Evolutionary conservation across 2,113 vertebrate species (phyloP), one percentile per base, ranked within the genome.

Genomic region (Machaerirhynchus nigripectus): DNA sequence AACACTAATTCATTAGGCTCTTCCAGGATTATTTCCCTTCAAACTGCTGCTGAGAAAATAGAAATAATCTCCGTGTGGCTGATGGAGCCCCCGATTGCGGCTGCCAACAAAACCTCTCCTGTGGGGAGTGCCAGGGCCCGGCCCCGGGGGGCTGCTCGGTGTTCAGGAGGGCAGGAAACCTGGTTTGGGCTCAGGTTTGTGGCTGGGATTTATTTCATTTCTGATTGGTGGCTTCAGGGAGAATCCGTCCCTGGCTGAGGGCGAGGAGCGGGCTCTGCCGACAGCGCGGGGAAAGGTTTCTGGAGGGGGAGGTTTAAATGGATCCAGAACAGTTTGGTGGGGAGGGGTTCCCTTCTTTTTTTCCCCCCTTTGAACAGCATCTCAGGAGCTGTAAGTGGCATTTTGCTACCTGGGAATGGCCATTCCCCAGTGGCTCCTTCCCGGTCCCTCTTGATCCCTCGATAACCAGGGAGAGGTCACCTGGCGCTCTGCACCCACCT

Each of bases 21-120:
- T 93, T 95, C 91, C 89, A 81, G 74, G 84, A 77, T 95, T 96
- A 88, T 96, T 97, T 93, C 77, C 73, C 82, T 95, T 84, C 92
- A 90, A 96, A 84, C 94, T 93, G 79, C 93, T 95, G 94, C 90
- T 92, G 87, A 94, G 96, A 73, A 96, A 95, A 93, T 22, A 94
- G 94, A 90, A 96, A 88, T 91, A 60, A 87, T 84, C 88, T 95
- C 81, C 52, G 57, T 81, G 89, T 71, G 2, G 0, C 73, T 91
- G 86, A 87, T 73, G 87, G 96, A 94, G 74, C 63, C 84, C 42
- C 3, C 7, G 80, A 74, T 11, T 89, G 79, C 0, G 0, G 42
- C 49, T 55, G 87, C 83, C 91, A 76, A 76, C 30, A 50, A 56
- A 83, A n/a, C 16, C 1, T 59, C 75, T 84, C 71, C 84, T 2